Evolutionary conservation across 2,888 invertebrate species (phyloP).

Genomic region (Listrodromus nycthemerus): DNA sequence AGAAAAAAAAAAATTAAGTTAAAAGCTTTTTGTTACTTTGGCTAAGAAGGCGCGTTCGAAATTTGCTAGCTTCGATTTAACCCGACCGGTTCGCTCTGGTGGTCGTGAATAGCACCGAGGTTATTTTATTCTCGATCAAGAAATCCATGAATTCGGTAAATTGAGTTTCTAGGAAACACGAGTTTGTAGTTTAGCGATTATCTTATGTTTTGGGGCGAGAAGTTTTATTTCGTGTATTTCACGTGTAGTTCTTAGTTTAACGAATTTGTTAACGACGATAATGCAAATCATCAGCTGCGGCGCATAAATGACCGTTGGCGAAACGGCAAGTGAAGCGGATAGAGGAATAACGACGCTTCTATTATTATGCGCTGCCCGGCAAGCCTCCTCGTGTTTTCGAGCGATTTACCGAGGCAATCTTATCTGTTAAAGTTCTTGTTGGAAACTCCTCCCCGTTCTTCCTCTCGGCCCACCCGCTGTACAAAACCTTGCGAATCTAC

Average conservation of each 20-base stretch:
- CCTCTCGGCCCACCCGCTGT: background rate
- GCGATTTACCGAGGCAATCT: constrained; percentile 28
- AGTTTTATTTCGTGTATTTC: background rate
- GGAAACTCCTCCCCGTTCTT: background rate
- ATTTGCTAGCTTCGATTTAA: background rate
- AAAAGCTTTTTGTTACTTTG: background rate
- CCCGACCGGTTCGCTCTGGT: background rate
- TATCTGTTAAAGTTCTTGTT: constrained; percentile 4
- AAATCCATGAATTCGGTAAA: background rate
- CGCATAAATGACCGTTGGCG: background rate
- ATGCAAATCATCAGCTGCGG: background rate
- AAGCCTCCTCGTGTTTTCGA: constrained; percentile 5
- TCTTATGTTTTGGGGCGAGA: too few relatives aligned
- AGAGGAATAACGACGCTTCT: constrained; percentile 6
- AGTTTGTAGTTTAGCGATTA: background rate
- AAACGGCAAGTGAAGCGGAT: constrained; percentile 9
- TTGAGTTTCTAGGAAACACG: background rate
- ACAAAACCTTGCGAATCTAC: background rate
- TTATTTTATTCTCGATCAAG: background rate
- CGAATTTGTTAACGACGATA: constrained; percentile 1
- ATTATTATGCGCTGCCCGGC: constrained; percentile 18
- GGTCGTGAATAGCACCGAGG: background rate
- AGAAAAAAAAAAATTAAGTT: background rate
- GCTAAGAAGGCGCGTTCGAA: background rate
- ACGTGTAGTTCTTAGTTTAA: background rate